Evolutionary conservation across 2,888 invertebrate genomes (phyloP), one percentile per base, ranked within the genome.

Genomic region (Standfussiana lucernea): DNA sequence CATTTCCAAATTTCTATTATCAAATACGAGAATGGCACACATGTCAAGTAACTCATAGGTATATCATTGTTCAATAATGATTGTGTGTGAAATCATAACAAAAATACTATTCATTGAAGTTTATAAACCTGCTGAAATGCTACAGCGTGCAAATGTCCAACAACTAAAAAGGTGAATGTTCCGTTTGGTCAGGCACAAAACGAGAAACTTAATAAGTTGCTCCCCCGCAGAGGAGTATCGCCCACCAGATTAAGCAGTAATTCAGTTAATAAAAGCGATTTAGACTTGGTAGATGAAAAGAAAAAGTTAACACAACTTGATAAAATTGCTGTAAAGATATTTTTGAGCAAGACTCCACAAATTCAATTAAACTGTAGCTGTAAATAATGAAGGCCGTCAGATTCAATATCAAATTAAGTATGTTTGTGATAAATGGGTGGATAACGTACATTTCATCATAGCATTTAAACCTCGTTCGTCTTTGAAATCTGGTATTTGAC

Each of bases 191-290:
- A 83, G 86, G 89, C 86, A 88, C 89, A 89, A 91, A 92, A 90
- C 88, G 85, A 90, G 89, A 91, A 88, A 90, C 79, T 90, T 90
- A 91, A 92, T 92, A 91, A 92, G 84, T 84, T 85, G 82, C 86
- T 86, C 90, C 88, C 92, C 92, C 89, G 90, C 91, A 75, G 91
- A 85, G 91, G 89, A 86, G 89, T 87, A 86, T 89, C 91, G 89
- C 93, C 92, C 90, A 92, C 92, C 86, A 88, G 77, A 84, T 86
- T 83, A 85, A 81, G 84, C 81, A 89, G 87, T 87, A 83, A 89
- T 89, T 91, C 87, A 88, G 89, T 87, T 90, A 90, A 89, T 88
- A 88, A 87, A 84, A 84, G 24, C 78, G 61, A 82, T 82, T 80
- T 83, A 40, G 66, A 61, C 69, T 61, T 71, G 72, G 80, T 81